phyloP scores from a whole-genome alignment of 2,888 invertebrate genomes.

The Deilephila porcellus region DNA sequence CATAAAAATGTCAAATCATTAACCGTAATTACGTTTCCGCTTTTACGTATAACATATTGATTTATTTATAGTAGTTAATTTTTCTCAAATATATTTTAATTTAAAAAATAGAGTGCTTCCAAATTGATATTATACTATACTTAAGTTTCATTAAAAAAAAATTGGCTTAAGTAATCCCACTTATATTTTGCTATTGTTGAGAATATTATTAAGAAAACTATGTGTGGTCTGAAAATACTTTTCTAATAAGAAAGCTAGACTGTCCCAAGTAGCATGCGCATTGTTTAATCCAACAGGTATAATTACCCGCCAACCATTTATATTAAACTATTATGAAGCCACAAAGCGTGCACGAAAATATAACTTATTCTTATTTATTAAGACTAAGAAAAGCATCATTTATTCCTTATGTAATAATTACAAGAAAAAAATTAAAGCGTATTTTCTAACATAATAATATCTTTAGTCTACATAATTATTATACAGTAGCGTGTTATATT shows the following conservation, averaged over 20 bases:
- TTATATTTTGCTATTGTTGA: neutral
- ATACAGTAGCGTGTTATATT: neutral
- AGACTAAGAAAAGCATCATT: no score
- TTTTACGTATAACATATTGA: constrained; percentile 40
- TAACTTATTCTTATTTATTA: no score
- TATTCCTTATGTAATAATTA: no score
- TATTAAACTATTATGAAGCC: no score
- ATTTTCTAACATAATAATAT: no score
- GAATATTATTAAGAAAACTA: neutral
- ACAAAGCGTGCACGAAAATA: no score
- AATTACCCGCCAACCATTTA: neutral
- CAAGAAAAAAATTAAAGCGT: no score
- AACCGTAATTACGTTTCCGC: constrained; percentile 68
- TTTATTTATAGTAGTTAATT: constrained; percentile 5
- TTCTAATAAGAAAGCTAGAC: neutral
- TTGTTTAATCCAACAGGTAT: neutral
- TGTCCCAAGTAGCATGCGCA: neutral
- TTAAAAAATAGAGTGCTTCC: neutral
- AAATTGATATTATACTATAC: no score
- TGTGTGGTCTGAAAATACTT: neutral
- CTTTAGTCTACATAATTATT: neutral
- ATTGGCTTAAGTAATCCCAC: no score
- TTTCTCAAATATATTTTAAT: neutral
- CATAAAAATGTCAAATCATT: constrained; percentile 75
- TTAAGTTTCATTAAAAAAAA: no score